Conservation (phyloP, 2,888 invertebrate species). For the Dasypogon diadema region DNA sequence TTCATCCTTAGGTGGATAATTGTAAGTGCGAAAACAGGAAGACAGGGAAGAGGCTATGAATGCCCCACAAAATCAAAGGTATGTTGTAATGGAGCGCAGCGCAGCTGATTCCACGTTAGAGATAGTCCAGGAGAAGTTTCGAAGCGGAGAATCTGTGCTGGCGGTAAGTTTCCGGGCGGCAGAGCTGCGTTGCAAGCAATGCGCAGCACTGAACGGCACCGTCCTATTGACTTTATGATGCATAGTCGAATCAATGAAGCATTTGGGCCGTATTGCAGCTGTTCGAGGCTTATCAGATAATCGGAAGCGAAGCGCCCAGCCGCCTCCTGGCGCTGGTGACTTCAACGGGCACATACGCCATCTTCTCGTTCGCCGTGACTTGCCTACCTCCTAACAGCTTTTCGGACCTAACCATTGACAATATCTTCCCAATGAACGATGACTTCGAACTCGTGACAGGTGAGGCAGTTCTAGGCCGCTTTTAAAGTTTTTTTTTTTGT, state of each 20-base stretch:
- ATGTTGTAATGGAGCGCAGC: background rate
- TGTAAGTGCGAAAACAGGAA: no score
- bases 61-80: background rate
- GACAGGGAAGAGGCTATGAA: no score
- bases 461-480: no score
- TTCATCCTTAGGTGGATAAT: no score
- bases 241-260: background rate
- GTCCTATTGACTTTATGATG: background rate
- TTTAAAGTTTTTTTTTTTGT: no score
- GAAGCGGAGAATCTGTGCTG: constrained; percentile 64
- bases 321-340: constrained; percentile 65
- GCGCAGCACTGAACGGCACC: no score
- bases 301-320: constrained; percentile 63
- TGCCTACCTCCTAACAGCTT: constrained; percentile 76
- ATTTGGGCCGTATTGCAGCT: constrained; percentile 59
- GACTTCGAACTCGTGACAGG: constrained; percentile 82
- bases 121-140: constrained; percentile 66
- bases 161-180: constrained; percentile 62
- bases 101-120: constrained; percentile 49
- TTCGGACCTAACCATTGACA: constrained; percentile 84
- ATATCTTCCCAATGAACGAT: constrained; percentile 83
- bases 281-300: constrained; percentile 67
- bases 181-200: background rate
- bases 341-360: constrained; percentile 64
- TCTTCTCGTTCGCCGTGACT: constrained; percentile 64